Evolutionary conservation across 2,888 invertebrate genomes (phyloP).

Genomic region (Troides helena): DNA sequence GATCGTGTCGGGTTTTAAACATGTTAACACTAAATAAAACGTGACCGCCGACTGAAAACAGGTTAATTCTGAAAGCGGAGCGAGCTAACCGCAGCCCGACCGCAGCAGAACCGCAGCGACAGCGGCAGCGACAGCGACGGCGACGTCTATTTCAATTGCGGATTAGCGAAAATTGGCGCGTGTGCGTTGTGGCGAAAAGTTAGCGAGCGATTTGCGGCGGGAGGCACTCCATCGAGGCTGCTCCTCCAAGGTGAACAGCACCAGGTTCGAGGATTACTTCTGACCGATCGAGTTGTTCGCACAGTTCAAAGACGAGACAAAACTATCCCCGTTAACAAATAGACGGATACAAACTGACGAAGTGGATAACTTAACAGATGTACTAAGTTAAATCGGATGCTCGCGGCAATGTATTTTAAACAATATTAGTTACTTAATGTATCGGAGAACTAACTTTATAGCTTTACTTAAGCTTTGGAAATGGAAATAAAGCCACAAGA

Average conservation of each 20-base stretch:
- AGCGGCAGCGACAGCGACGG: too few relatives aligned
- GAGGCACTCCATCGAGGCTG: not conserved
- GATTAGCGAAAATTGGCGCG: constrained; percentile 21
- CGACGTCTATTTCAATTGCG: constrained; percentile 22
- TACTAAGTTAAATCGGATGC: not conserved
- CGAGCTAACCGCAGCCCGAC: constrained; percentile 4
- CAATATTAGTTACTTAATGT: too few relatives aligned
- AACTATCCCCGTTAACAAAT: constrained; percentile 13
- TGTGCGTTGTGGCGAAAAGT: constrained; percentile 19
- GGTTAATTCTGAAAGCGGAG: constrained; percentile 25
- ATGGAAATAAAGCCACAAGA: too few relatives aligned
- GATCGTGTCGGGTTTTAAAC: constrained; percentile 20
- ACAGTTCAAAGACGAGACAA: constrained; percentile 9
- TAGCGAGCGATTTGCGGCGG: not conserved
- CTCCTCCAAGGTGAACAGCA: constrained; percentile 11
- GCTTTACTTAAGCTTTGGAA: too few relatives aligned
- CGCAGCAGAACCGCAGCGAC: constrained; percentile 18
- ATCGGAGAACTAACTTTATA: too few relatives aligned
- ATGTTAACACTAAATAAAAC: constrained; percentile 26
- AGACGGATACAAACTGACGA: constrained; percentile 5
- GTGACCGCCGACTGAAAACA: constrained; percentile 17
- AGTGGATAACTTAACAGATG: not conserved
- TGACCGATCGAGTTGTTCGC: constrained; percentile 8
- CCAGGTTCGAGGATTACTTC: constrained; percentile 8
- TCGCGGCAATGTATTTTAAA: not conserved